Conservation (phyloP, 2,888 invertebrate genomes). For the Drosophila seclusa region DNA sequence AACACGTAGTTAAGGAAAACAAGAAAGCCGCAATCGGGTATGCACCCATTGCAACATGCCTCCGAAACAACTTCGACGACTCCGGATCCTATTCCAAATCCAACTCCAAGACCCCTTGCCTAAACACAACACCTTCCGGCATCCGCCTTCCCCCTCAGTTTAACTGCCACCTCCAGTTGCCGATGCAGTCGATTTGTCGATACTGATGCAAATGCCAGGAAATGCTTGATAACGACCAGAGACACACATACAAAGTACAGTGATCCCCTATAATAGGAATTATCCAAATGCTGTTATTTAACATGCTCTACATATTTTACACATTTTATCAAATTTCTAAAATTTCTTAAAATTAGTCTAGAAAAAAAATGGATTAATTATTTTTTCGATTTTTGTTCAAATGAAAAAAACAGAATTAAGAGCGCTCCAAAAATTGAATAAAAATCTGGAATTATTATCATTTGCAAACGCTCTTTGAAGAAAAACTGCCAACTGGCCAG, state of each 20-base stretch:
- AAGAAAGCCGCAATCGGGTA: slow-evolving; percentile 37
- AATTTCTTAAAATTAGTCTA: background rate
- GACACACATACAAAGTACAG: slow-evolving; percentile 43
- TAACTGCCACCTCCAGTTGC: background rate
- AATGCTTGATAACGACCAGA: slow-evolving; percentile 76
- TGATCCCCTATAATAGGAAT: background rate
- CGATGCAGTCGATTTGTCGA: slow-evolving; percentile 25
- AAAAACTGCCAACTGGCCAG: background rate
- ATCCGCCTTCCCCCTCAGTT: background rate
- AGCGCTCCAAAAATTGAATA: background rate
- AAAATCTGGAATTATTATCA: background rate
- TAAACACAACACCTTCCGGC: slow-evolving; percentile 4
- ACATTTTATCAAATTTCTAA: background rate
- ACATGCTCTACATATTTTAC: background rate
- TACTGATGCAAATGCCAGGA: slow-evolving; percentile 75
- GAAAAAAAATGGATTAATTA: background rate
- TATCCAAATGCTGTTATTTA: background rate
- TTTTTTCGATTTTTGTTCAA: background rate
- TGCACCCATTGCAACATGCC: slow-evolving; percentile 12
- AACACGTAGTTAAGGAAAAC: slow-evolving; percentile 29
- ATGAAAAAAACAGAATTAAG: background rate
- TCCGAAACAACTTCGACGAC: slow-evolving; percentile 12
- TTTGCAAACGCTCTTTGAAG: background rate
- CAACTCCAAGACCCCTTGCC: slow-evolving; percentile 9
- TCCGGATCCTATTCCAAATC: slow-evolving; percentile 17